Base-by-base conservation (phyloP, 2,113 vertebrate species). In the Monopterus albus region DNA sequence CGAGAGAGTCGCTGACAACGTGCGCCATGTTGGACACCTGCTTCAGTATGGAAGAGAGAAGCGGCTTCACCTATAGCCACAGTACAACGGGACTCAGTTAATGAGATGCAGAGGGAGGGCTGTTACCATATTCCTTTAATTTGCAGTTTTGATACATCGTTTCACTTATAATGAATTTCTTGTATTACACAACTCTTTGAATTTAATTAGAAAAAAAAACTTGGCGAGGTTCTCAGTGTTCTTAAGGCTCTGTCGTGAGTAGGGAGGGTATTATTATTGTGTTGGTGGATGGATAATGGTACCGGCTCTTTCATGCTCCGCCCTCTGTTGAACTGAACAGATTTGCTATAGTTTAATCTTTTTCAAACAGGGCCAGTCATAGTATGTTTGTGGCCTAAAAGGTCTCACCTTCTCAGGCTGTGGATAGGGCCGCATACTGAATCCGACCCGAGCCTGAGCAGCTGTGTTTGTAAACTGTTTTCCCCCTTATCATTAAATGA, bases 21-120 rank as follows among this genome's bases (percentile, higher is more conserved):
- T 92, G 94, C 94, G 94, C 95, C 96, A 97, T 97, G 94, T 95
- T 95, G 94, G 94, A 95, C 96, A 96, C 95, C 95, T 96, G 96
- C 95, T 95, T 94, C 92, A 92, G 93, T 94, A 95, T 96, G 95
- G 91, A 91, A 88, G 92, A 74, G 87, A 70, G 86, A 86, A 70
- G 79, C 84, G 77, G 88, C 92, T 93, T 92, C 93, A 93, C 93
- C 91, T 87, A 78, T 58, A 65, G 86, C 91, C n/a, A n/a, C n/a
- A n/a, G n/a, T 87, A 82, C 81, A 76, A 46, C 85, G 91, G 84
- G 84, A 84, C 74, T 71, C 70, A 53, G 15, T 62, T 91, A 91
- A 94, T 93, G 90, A 94, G 77, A 94, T 94, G 94, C 90, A 17
- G 26, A 70, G 87, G 87, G 90, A 84, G 85, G 85, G 82, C 17